Conservation (phyloP, 2,888 invertebrate genomes). For the Amorpha juglandis region DNA sequence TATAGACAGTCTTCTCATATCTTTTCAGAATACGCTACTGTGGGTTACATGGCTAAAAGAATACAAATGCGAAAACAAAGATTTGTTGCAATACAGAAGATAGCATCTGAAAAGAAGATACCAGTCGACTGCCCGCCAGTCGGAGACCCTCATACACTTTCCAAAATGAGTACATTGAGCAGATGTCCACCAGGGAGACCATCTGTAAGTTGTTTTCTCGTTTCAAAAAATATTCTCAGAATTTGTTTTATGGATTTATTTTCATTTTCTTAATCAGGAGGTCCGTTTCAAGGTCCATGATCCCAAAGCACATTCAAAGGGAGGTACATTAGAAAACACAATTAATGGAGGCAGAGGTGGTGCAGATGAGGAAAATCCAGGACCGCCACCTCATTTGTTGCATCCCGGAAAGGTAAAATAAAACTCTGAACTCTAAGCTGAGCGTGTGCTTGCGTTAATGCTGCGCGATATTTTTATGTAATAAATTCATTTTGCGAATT, state of each 20-base stretch:
- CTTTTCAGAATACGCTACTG: conserved; percentile 96
- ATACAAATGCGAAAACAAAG: conserved; percentile 98
- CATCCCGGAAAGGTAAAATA: conserved; percentile 91
- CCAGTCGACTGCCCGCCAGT: conserved; percentile 90
- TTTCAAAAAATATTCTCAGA: conserved; percentile 28
- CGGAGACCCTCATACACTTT: conserved; percentile 87
- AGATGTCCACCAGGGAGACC: conserved; percentile 81
- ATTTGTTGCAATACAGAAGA: conserved; percentile 95
- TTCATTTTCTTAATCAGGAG: conserved; percentile 85
- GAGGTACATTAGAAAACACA: conserved; percentile 95
- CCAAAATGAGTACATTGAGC: conserved; percentile 91
- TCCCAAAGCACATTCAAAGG: conserved; percentile 96
- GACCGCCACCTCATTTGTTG: conserved; percentile 89
- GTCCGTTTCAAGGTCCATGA: conserved; percentile 97
- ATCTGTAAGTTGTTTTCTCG: conserved; percentile 63
- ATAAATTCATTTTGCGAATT: not conserved
- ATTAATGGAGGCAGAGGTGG: conserved; percentile 91
- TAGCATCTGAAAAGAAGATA: conserved; percentile 95
- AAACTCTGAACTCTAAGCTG: not conserved
- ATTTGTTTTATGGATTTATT: conserved; percentile 23
- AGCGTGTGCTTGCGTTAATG: conserved; percentile 33
- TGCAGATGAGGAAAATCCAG: conserved; percentile 86
- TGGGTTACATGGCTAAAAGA: conserved; percentile 98
- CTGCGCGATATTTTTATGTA: conserved; percentile 29
- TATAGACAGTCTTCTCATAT: conserved; percentile 47